Conservation (phyloP, 2,888 invertebrate genomes). For the Mylabris sibirica region DNA sequence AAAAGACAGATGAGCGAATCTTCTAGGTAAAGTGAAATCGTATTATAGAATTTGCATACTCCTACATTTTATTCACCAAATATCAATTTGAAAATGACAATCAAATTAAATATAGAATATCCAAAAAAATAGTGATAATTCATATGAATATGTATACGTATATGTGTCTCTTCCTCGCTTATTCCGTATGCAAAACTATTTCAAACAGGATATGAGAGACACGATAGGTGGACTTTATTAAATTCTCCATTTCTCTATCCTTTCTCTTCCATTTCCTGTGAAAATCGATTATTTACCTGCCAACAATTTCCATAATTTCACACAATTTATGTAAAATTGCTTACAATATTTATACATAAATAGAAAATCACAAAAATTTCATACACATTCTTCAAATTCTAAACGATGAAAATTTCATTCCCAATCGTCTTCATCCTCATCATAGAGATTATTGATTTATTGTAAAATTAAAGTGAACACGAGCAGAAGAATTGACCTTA, state of each 20-base stretch:
- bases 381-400: no score
- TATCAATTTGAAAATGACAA: background rate
- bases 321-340: background rate
- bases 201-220: background rate
- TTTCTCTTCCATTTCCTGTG: background rate
- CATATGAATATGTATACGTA: background rate
- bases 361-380: no score
- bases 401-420: no score
- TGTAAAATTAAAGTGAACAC: no score
- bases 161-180: background rate
- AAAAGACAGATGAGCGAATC: background rate
- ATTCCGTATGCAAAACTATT: background rate
- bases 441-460: no score
- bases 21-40: background rate
- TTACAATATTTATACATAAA: background rate
- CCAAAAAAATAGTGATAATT: background rate
- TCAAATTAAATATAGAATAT: background rate
- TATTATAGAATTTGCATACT: background rate
- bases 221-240: constrained; percentile 7
- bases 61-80: background rate
- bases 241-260: constrained; percentile 1
- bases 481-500: background rate
- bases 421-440: no score
- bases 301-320: background rate
- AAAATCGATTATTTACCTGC: background rate